These are phyloP conservation scores for Ceriagrion tenellum DNA, from an alignment of 2,888 invertebrate genomes.

Conservation along the genomic window DNA sequence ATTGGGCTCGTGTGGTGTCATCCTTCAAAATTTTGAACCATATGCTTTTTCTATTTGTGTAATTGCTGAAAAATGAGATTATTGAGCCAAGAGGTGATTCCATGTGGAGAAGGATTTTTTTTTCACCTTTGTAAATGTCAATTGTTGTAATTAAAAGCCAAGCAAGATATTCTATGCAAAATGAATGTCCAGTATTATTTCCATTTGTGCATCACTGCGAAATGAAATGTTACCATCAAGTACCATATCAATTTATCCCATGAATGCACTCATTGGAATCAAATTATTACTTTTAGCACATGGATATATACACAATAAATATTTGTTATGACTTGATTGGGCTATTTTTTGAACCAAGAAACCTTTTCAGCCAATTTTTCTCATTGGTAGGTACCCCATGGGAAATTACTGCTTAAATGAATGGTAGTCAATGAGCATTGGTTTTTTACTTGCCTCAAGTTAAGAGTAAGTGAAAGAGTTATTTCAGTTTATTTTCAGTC, in stretches of 20 bases:
- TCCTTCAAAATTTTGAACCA: too few relatives aligned
- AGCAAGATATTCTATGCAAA: neutral
- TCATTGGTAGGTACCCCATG: too few relatives aligned
- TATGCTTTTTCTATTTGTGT: neutral
- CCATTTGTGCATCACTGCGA: slow-evolving; percentile 1
- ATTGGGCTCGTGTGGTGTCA: neutral
- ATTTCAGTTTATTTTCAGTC: too few relatives aligned
- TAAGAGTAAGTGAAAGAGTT: too few relatives aligned
- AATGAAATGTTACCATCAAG: neutral
- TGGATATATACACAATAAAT: neutral
- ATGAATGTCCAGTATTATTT: slow-evolving; percentile 35
- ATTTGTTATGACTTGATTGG: neutral
- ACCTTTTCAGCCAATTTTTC: too few relatives aligned
- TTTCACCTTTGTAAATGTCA: slow-evolving; percentile 1
- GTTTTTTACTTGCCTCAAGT: too few relatives aligned
- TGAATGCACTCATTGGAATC: neutral
- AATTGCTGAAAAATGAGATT: too few relatives aligned
- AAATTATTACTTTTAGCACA: slow-evolving; percentile 11
- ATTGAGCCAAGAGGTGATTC: neutral
- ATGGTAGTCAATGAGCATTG: too few relatives aligned
- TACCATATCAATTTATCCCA: neutral
- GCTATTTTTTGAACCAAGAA: neutral
- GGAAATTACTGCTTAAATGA: too few relatives aligned
- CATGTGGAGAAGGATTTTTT: neutral
- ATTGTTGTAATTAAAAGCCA: neutral